Percentiles rank a stretch among this genome's conserved stretches.
Evolutionary conservation across 2,113 vertebrate genomes (phyloP).

Genomic region (Ictidomys tridecemlineatus): DNA sequence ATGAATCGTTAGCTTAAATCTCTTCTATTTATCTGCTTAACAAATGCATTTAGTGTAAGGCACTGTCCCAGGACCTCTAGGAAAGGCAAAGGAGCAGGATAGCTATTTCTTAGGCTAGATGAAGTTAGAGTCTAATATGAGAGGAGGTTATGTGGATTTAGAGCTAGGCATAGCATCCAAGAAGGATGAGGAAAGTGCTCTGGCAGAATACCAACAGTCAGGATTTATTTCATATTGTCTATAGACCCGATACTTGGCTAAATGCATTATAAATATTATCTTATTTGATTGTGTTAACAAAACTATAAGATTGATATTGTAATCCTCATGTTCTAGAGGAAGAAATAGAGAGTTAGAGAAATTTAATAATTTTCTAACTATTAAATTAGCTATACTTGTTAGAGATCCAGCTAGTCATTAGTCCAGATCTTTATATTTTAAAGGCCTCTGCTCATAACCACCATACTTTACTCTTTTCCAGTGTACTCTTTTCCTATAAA

Average conservation of each 20-base stretch:
- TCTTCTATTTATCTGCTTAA: not conserved
- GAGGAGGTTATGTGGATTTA: not conserved
- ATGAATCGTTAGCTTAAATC: not conserved
- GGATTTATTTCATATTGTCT: not conserved
- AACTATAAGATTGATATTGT: not conserved
- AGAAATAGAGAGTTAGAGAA: not conserved
- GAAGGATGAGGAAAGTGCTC: not conserved
- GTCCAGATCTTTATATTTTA: not conserved
- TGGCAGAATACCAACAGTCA: not conserved
- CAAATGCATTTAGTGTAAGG: not conserved
- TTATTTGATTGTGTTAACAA: not conserved
- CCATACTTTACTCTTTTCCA: not conserved
- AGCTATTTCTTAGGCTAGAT: not conserved
- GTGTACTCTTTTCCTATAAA: not conserved
- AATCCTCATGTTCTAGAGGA: constrained; percentile 1
- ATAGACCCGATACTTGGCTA: not conserved
- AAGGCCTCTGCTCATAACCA: not conserved
- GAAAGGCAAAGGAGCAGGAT: not conserved
- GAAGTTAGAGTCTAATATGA: not conserved
- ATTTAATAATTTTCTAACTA: not conserved
- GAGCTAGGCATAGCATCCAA: not conserved
- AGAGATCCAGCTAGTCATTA: not conserved
- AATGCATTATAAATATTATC: not conserved
- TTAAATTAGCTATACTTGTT: not conserved
- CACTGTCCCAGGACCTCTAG: not conserved